A percentile compares a stretch with the other conserved stretches of the same genome.
phyloP scores from a whole-genome alignment of 1,140 invertebrate species.

The Dendroctonus valens region DNA sequence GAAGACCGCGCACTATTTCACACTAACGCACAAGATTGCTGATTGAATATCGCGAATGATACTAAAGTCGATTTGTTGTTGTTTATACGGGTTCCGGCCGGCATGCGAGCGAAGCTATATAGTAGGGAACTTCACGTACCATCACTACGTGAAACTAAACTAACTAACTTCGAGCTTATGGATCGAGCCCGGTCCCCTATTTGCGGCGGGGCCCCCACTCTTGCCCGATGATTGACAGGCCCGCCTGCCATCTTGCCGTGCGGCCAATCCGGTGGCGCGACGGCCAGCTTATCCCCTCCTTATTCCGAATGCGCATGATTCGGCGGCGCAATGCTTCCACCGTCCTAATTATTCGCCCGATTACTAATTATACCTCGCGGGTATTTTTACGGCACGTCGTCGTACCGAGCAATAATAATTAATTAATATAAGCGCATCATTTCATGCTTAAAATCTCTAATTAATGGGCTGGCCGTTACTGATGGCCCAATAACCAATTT shows the following conservation, averaged over 20 bases:
- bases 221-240: conserved; percentile 45
- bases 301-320: neutral
- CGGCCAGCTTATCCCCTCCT: neutral
- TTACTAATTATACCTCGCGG: conserved; percentile 52
- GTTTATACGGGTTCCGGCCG: no score
- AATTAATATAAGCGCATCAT: conserved; percentile 51
- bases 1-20: conserved; percentile 50
- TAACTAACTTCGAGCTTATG: conserved; percentile 15
- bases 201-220: conserved; percentile 40
- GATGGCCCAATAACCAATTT: neutral
- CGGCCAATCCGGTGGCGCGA: conserved; percentile 42
- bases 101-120: neutral
- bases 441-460: conserved; percentile 48
- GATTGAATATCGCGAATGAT: no score
- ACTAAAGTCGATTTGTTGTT: no score
- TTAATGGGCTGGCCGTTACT: conserved; percentile 36
- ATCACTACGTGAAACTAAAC: conserved; percentile 1
- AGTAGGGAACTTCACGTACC: neutral
- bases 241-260: conserved; percentile 46
- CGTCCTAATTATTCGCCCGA: conserved; percentile 48
- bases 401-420: conserved; percentile 49
- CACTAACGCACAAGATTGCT: neutral
- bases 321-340: conserved; percentile 2
- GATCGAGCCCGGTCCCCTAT: conserved; percentile 32
- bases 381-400: conserved; percentile 48